Percentiles rank a stretch among this genome's conserved stretches.
Evolutionary conservation across 64 coral and sea anemone species (phyloP).

Genomic region (Dendrophyllia cribrosa): DNA sequence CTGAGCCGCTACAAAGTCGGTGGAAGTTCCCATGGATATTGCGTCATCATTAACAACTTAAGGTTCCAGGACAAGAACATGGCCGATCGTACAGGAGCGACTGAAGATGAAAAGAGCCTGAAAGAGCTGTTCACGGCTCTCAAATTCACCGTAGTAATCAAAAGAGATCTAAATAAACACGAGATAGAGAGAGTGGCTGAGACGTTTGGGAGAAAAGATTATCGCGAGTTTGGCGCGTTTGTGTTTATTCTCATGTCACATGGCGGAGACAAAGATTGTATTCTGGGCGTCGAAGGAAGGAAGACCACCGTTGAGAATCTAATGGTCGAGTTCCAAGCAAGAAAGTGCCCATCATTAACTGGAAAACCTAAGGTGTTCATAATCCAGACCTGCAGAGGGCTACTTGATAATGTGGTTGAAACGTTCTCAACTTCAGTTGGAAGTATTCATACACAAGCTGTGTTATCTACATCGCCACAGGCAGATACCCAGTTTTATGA

Average conservation of each 20-base stretch:
- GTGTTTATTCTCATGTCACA: slow-evolving; percentile 60
- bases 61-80: neutral
- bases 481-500: neutral
- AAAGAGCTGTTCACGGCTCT: slow-evolving; percentile 5
- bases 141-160: slow-evolving; percentile 28
- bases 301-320: too few relatives aligned
- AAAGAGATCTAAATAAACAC: neutral
- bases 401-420: neutral
- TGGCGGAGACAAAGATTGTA: slow-evolving; percentile 42
- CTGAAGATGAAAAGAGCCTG: slow-evolving; percentile 18
- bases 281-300: too few relatives aligned
- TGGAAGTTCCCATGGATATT: slow-evolving; percentile 16
- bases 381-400: slow-evolving; percentile 51
- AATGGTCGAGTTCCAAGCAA: slow-evolving; percentile 6
- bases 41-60: slow-evolving; percentile 63
- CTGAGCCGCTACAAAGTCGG: neutral
- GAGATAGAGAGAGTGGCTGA: neutral
- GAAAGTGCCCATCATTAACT: slow-evolving; percentile 16
- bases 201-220: slow-evolving; percentile 11
- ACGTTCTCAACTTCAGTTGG: neutral
- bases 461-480: neutral
- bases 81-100: slow-evolving; percentile 2
- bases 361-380: slow-evolving; percentile 66
- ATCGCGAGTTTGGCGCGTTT: slow-evolving; percentile 38
- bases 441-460: neutral